phyloP scores from a whole-genome alignment of 2,888 invertebrate genomes.

The Zele albiditarsus region DNA sequence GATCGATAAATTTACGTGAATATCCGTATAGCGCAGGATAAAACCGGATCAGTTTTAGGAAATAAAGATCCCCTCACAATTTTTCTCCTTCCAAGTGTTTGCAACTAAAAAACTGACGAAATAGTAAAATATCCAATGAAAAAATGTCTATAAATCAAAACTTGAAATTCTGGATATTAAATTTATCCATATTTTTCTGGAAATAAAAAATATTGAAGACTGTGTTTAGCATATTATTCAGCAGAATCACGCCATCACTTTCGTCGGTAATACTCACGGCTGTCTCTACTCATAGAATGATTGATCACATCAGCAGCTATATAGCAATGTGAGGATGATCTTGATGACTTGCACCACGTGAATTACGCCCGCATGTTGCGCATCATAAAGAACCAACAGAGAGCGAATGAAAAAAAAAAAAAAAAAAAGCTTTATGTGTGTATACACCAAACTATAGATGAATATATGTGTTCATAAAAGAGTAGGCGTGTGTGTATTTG shows the following conservation, averaged over 20 bases:
- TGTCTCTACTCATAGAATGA: slow-evolving; percentile 64
- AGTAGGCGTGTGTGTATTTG: slow-evolving; percentile 45
- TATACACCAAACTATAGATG: slow-evolving; percentile 37
- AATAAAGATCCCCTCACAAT: slow-evolving; percentile 39
- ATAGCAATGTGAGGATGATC: slow-evolving; percentile 61
- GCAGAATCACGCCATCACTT: slow-evolving; percentile 68
- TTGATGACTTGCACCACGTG: slow-evolving; percentile 69
- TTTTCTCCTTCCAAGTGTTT: slow-evolving; percentile 49
- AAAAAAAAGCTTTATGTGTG: slow-evolving; percentile 23
- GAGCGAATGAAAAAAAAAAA: background rate
- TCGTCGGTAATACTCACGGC: slow-evolving; percentile 61
- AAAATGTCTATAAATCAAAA: slow-evolving; percentile 14
- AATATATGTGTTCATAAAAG: slow-evolving; percentile 43
- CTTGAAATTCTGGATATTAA: background rate
- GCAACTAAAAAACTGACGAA: slow-evolving; percentile 12
- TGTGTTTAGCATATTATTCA: slow-evolving; percentile 52
- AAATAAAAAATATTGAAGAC: slow-evolving; percentile 18
- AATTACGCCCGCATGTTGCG: slow-evolving; percentile 64
- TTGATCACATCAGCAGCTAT: slow-evolving; percentile 55
- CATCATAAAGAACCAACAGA: slow-evolving; percentile 27
- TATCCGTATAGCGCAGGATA: slow-evolving; percentile 57
- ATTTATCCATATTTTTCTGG: background rate
- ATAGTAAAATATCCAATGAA: background rate
- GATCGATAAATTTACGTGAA: slow-evolving; percentile 70
- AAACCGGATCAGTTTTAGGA: slow-evolving; percentile 54